These are phyloP conservation scores for Phenacoccus solenopsis DNA, from an alignment of 1,140 invertebrate genomes.

Conservation along the genomic window DNA sequence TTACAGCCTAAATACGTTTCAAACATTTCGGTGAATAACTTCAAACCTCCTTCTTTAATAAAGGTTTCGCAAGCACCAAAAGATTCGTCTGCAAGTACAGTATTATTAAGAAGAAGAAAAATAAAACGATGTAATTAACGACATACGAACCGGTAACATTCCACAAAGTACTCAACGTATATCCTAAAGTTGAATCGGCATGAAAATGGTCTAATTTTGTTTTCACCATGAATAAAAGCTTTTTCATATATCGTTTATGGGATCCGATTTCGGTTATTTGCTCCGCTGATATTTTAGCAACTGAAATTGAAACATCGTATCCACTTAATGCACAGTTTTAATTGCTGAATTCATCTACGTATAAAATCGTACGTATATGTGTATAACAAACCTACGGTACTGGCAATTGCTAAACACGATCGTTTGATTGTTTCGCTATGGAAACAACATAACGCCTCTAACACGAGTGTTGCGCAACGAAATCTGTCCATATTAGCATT, in stretches of 20 bases:
- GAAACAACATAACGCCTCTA: constrained; percentile 60
- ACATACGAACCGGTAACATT: constrained; percentile 55
- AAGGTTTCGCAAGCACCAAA: constrained; percentile 60
- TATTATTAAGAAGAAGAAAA: constrained; percentile 11
- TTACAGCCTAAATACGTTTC: constrained; percentile 47
- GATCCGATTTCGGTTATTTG: constrained; percentile 60
- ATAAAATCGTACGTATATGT: no score
- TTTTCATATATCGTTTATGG: constrained; percentile 56
- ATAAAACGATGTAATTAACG: no score
- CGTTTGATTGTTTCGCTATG: constrained; percentile 61
- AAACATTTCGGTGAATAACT: constrained; percentile 54
- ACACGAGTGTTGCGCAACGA: constrained; percentile 57
- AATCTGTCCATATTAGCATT: constrained; percentile 62
- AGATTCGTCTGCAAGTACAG: constrained; percentile 44
- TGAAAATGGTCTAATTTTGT: constrained; percentile 44
- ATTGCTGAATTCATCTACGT: not conserved
- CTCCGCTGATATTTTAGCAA: constrained; percentile 57
- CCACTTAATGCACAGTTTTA: no score
- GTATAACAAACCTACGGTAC: constrained; percentile 42
- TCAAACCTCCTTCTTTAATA: constrained; percentile 53
- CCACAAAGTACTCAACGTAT: constrained; percentile 69
- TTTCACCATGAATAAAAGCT: constrained; percentile 54
- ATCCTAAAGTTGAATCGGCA: constrained; percentile 65
- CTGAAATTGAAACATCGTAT: constrained; percentile 33
- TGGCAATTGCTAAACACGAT: constrained; percentile 73